phyloP scores from a whole-genome alignment of 2,113 vertebrate species.

The Rhabdornis inornatus region DNA sequence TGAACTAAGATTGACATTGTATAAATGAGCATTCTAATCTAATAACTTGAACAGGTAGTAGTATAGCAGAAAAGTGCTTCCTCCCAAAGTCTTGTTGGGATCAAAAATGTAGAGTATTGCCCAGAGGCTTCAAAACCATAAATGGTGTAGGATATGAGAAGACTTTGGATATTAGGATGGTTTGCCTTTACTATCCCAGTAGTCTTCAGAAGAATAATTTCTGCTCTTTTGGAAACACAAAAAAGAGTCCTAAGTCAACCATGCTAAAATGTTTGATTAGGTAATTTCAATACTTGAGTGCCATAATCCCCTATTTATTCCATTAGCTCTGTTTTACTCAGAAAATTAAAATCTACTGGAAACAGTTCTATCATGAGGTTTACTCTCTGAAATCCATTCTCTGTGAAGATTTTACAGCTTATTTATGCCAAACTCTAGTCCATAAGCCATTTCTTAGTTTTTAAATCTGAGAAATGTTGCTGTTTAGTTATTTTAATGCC shows the following conservation, averaged over 20 bases:
- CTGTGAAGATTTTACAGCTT: background rate
- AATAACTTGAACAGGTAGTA: background rate
- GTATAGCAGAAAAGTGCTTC: background rate
- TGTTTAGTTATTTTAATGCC: background rate
- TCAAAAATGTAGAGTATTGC: background rate
- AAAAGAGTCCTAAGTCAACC: background rate
- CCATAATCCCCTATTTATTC: background rate
- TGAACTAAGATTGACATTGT: background rate
- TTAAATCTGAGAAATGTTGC: background rate
- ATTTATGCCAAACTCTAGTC: background rate
- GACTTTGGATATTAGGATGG: background rate
- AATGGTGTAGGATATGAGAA: fast-evolving
- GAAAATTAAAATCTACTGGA: background rate
- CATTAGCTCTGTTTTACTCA: background rate
- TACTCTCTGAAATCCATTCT: background rate
- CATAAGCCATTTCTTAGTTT: background rate
- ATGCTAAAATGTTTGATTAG: background rate
- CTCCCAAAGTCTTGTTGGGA: background rate
- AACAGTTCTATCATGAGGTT: background rate
- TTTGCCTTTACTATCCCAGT: background rate
- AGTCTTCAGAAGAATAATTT: background rate
- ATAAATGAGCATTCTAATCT: background rate
- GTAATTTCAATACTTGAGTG: background rate
- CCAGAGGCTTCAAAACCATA: background rate
- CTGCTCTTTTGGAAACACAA: background rate